These are phyloP conservation scores for Nephrotoma guestfalica DNA, from an alignment of 2,888 invertebrate genomes.

Conservation along the genomic window DNA sequence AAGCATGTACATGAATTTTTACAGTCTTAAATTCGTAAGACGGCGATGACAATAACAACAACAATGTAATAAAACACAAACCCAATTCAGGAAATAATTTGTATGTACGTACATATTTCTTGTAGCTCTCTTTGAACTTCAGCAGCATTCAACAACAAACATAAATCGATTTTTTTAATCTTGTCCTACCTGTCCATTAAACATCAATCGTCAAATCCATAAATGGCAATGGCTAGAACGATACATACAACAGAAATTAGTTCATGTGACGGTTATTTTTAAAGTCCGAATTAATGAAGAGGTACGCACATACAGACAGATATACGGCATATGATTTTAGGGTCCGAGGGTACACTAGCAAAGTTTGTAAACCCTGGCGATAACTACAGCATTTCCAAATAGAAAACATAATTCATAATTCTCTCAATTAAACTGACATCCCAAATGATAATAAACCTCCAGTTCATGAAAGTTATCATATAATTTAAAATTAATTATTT, in stretches of 20 bases:
- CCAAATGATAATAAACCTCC: neutral
- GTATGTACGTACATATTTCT: neutral
- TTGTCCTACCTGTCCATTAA: neutral
- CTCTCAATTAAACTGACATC: neutral
- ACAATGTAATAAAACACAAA: neutral
- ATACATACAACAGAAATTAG: neutral
- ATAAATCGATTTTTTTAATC: neutral
- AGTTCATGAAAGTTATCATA: neutral
- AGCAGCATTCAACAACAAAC: neutral
- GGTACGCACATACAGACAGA: too few relatives aligned
- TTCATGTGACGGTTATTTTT: neutral
- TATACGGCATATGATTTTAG: too few relatives aligned
- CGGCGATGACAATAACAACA: neutral
- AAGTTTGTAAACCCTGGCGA: too few relatives aligned
- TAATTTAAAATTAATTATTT: neutral
- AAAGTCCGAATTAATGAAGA: too few relatives aligned
- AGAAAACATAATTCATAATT: neutral
- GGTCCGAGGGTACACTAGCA: too few relatives aligned
- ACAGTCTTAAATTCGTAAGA: neutral
- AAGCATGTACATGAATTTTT: neutral
- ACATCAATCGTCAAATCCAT: neutral
- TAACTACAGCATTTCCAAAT: neutral
- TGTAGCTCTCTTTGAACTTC: neutral
- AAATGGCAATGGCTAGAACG: neutral
- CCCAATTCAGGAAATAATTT: neutral